Conservation (phyloP, 2,113 vertebrate genomes). For the Choloepus hoffmanni region DNA sequence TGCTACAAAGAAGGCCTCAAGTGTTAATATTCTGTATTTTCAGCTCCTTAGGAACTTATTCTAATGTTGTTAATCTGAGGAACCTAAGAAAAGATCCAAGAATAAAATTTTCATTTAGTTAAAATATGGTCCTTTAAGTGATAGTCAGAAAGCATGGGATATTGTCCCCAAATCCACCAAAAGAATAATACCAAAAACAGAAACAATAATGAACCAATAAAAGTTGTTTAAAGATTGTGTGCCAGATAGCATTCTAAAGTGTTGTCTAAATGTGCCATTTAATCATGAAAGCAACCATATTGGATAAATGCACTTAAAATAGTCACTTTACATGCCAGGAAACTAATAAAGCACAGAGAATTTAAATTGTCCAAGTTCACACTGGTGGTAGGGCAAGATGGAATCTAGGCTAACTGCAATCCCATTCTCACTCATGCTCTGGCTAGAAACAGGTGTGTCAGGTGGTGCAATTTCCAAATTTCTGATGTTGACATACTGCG, state of each 20-base stretch:
- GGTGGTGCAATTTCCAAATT: fast-evolving
- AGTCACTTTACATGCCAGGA: not conserved
- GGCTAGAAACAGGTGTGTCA: not conserved
- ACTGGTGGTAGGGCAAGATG: not conserved
- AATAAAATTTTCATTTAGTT: not conserved
- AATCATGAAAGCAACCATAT: not conserved
- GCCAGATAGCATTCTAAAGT: not conserved
- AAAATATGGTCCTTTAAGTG: not conserved
- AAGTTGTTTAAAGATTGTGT: not conserved
- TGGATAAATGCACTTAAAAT: not conserved
- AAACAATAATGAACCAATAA: not conserved
- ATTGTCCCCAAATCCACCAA: not conserved
- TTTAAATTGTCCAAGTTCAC: not conserved
- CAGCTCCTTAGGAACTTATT: no score
- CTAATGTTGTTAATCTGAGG: not conserved
- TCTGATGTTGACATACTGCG: not conserved
- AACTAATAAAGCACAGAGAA: not conserved
- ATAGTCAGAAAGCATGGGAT: not conserved
- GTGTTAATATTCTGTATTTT: not conserved
- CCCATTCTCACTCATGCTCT: no score
- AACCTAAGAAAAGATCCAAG: not conserved
- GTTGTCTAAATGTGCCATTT: not conserved
- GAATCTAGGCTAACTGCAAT: not conserved
- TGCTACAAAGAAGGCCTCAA: not conserved
- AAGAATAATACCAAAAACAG: not conserved